Evolutionary conservation across 2,797 vertebrate genomes (phyloP).

Genomic region (Scomberomorus guttatus): DNA sequence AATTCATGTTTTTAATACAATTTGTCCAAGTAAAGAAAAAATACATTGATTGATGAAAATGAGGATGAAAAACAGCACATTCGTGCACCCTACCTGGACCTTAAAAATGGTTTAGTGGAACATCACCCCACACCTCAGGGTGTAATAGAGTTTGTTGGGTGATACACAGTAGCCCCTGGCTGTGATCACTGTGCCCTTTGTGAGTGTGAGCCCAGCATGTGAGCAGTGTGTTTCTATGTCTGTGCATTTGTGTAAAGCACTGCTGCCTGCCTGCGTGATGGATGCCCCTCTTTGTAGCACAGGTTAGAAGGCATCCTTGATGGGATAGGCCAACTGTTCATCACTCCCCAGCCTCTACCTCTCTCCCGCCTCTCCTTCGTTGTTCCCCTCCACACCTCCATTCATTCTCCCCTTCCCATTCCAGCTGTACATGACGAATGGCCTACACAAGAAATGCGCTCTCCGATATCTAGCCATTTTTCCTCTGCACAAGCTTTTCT

Average conservation of each 20-base stretch:
- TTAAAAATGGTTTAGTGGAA: constrained; percentile 7
- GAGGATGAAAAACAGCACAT: neutral
- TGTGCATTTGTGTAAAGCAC: constrained; percentile 64
- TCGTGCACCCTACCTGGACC: neutral
- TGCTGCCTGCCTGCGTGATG: constrained; percentile 70
- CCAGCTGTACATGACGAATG: constrained; percentile 76
- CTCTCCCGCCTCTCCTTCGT: constrained; percentile 26
- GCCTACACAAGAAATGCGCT: constrained; percentile 64
- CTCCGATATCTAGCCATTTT: constrained; percentile 66
- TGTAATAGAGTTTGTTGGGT: constrained; percentile 44
- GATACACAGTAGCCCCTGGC: constrained; percentile 21
- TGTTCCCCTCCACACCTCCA: constrained; percentile 43
- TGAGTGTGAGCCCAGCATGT: constrained; percentile 41
- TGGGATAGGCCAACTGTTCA: constrained; percentile 82
- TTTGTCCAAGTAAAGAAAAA: neutral
- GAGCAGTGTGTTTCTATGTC: constrained; percentile 57
- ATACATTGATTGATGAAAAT: neutral
- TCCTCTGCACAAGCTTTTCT: constrained; percentile 56
- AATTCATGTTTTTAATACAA: too few relatives aligned
- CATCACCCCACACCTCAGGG: constrained; percentile 2
- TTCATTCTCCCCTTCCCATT: constrained; percentile 56
- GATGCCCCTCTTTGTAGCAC: constrained; percentile 81
- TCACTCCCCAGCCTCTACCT: constrained; percentile 64
- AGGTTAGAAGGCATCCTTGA: constrained; percentile 85
- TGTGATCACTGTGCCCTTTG: constrained; percentile 57